Conservation (phyloP, 2,113 vertebrate genomes). For the Mus pahari region DNA sequence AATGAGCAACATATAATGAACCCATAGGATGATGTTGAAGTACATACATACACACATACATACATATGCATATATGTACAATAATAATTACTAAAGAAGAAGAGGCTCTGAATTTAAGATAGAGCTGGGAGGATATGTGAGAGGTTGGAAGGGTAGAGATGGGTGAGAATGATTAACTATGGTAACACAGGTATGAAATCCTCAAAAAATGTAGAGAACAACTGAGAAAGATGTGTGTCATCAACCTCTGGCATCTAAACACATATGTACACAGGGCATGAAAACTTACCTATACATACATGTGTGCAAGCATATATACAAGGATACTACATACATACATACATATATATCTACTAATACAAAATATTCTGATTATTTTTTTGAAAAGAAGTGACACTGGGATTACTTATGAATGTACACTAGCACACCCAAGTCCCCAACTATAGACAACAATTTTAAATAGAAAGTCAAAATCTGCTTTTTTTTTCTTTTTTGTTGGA, state of each 20-base stretch:
- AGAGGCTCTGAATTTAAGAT: not conserved
- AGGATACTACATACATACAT: not conserved
- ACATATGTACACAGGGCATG: not conserved
- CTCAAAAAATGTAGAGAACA: not conserved
- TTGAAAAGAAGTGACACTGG: constrained; percentile 25
- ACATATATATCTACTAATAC: not conserved
- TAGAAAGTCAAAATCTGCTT: constrained; percentile 63
- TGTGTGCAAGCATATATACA: not conserved
- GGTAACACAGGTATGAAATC: too few relatives aligned
- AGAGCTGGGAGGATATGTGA: too few relatives aligned
- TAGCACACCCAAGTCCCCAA: constrained; percentile 53
- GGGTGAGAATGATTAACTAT: not conserved
- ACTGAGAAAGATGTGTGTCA: not conserved
- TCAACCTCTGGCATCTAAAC: too few relatives aligned
- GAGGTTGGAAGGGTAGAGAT: not conserved
- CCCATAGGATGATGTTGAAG: not conserved
- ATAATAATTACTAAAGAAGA: not conserved
- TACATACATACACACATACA: not conserved
- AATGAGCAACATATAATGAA: not conserved
- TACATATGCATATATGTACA: not conserved
- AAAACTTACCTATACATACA: too few relatives aligned
- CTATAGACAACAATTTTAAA: constrained; percentile 64
- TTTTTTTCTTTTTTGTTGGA: constrained; percentile 58
- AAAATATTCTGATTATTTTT: constrained; percentile 48
- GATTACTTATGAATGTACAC: constrained; percentile 70